Base-by-base conservation (phyloP, 2,113 vertebrate genomes). In the Xiphophorus hellerii region DNA sequence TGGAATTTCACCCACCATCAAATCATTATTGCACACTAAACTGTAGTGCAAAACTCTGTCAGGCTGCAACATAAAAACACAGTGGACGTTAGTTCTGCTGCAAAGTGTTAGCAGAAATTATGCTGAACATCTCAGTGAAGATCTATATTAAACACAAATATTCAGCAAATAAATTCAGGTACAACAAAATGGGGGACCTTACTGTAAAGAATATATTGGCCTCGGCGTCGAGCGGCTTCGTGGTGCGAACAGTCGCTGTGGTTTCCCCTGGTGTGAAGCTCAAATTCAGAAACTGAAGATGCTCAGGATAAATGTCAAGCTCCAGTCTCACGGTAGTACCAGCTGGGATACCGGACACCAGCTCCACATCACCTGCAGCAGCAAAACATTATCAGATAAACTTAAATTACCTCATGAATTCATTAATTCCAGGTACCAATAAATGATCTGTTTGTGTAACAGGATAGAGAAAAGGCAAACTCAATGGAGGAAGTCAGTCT, bases 291-390 rank as follows among this genome's bases (percentile, higher is more conserved):
- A 78, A 93, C 2, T 68, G 2, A 27, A 87, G 28, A 1, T 90
- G 76, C 0, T 0, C 0, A 0, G 63, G 0, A 39, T 89, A 87
- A 22, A 73, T 0, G 35, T 74, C 0, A 0, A 2, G 0, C 42
- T 76, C 77, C 54, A 94, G 86, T 25, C 11, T n/a, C 44, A 94
- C 69, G 0, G 0, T 11, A 2, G 13, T 64, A 4, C 31, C 76
- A 14, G 54, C 7, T 1, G 1, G 0, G 5, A 93, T 85, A 0
- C 83, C 83, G 4, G 1, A 66, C 0, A 94, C 1, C 33, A 35
- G 0, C 84, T 94, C 93, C 48, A 94, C 74, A 15, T 84, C 84
- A 10, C 93, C 93, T 94, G 81, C 39, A 81, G 68, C 51, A 39
- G 12, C 25, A 73, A 44, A 28, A 67, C 22, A 20, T 5, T 1